phyloP scores from a whole-genome alignment of 2,113 vertebrate genomes.

The Tachycineta bicolor region DNA sequence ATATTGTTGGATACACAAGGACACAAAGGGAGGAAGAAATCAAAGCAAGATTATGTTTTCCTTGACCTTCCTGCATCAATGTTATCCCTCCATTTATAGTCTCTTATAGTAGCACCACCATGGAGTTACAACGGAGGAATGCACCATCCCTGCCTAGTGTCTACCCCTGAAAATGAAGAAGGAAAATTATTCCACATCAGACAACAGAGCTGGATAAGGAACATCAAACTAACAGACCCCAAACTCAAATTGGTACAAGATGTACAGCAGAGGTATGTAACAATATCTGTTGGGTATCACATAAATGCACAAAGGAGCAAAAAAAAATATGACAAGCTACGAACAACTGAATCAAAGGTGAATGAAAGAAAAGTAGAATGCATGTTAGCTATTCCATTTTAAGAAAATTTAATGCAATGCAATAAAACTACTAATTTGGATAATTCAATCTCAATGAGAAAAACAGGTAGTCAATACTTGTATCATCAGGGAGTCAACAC shows the following conservation, averaged over 20 bases:
- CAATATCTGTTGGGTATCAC: background rate
- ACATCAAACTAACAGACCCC: background rate
- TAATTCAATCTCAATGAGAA: background rate
- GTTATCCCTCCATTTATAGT: background rate
- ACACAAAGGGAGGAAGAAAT: background rate
- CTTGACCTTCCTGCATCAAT: background rate
- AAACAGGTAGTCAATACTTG: background rate
- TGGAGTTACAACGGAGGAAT: background rate
- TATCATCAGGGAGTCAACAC: background rate
- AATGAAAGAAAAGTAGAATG: background rate
- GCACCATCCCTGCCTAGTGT: background rate
- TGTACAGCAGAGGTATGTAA: background rate
- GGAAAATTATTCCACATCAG: background rate
- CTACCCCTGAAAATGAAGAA: background rate
- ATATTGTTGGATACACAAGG: background rate
- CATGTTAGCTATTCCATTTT: background rate
- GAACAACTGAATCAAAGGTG: background rate
- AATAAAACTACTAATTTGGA: background rate
- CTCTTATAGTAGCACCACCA: background rate
- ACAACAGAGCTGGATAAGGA: background rate
- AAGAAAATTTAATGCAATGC: background rate
- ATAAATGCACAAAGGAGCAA: background rate
- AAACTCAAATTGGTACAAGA: background rate
- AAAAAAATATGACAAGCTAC: background rate
- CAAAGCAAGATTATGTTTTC: background rate